phyloP scores from a whole-genome alignment of 1,140 invertebrate genomes.

The Coelopa frigida region DNA sequence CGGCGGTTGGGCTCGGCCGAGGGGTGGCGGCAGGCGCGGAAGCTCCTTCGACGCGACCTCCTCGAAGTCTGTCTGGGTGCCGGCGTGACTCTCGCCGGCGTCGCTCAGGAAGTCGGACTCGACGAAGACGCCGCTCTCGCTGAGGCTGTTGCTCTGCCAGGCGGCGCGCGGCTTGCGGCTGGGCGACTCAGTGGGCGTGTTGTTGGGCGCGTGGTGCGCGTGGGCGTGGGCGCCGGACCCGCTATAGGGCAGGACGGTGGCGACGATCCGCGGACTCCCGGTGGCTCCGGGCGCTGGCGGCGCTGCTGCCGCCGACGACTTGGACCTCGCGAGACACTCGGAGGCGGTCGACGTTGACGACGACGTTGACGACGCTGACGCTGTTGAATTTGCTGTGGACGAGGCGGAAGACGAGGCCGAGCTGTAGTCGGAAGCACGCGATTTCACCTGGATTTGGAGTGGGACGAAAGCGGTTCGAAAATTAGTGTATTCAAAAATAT shows the following conservation, averaged over 20 bases:
- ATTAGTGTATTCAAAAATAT: too few species aligned
- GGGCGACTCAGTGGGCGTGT: slow-evolving; percentile 20
- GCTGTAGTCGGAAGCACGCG: slow-evolving; percentile 16
- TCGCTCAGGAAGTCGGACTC: slow-evolving; percentile 29
- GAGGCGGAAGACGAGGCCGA: slow-evolving; percentile 13
- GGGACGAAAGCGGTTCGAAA: slow-evolving; percentile 1
- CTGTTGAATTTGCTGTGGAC: slow-evolving; percentile 10
- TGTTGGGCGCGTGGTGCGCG: slow-evolving; percentile 19
- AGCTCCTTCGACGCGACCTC: slow-evolving; percentile 19
- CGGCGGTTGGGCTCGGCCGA: slow-evolving; percentile 2
- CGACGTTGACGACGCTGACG: background rate
- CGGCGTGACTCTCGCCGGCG: slow-evolving; percentile 32
- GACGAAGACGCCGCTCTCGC: slow-evolving; percentile 62
- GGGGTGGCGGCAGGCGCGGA: background rate
- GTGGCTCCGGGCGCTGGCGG: background rate
- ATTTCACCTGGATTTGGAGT: slow-evolving; percentile 25
- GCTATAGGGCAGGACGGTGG: slow-evolving; percentile 40
- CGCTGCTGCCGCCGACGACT: background rate
- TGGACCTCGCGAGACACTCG: background rate
- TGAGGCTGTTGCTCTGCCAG: slow-evolving; percentile 46
- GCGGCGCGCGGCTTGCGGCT: slow-evolving; percentile 11
- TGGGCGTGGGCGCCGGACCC: slow-evolving; percentile 13
- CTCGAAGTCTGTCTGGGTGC: slow-evolving; percentile 50
- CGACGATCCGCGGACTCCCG: slow-evolving; percentile 26
- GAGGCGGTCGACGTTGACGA: background rate